Conservation (phyloP, 2,797 vertebrate genomes). For the Mycteria americana region DNA sequence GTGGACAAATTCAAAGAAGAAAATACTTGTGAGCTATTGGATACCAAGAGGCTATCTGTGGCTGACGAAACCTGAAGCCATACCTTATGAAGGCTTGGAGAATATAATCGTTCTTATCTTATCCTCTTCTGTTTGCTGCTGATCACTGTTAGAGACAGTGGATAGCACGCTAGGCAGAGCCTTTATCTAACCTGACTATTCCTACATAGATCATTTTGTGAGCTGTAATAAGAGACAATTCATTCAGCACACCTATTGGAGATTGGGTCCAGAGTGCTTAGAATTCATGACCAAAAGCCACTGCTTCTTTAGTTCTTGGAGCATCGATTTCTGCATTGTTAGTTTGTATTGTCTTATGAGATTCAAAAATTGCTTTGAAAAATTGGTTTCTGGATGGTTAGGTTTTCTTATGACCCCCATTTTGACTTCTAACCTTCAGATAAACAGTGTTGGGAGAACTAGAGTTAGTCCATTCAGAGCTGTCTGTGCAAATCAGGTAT, state of each 20-base stretch:
- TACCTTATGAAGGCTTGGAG: background rate
- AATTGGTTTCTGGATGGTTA: background rate
- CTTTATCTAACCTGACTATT: background rate
- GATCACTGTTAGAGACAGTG: background rate
- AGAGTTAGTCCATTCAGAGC: background rate
- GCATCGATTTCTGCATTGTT: rapidly evolving
- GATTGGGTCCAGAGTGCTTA: background rate
- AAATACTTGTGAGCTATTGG: background rate
- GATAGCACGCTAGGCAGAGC: background rate
- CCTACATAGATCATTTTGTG: background rate
- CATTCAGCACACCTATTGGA: background rate
- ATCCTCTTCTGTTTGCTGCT: background rate
- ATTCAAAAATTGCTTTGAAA: conserved; percentile 3
- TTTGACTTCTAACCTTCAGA: background rate
- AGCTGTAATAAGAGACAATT: background rate
- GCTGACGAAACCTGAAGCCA: background rate
- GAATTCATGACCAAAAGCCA: background rate
- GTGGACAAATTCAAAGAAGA: background rate
- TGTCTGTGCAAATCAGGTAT: background rate
- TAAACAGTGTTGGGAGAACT: background rate
- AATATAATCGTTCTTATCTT: background rate
- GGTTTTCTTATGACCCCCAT: background rate
- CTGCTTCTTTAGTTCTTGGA: background rate
- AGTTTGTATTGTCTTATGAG: background rate
- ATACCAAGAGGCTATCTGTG: background rate